A percentile compares a stretch with the other conserved stretches of the same genome.
These are phyloP conservation scores for Gallinago solitaria DNA, from an alignment of 2,797 vertebrate genomes.

Conservation along the genomic window DNA sequence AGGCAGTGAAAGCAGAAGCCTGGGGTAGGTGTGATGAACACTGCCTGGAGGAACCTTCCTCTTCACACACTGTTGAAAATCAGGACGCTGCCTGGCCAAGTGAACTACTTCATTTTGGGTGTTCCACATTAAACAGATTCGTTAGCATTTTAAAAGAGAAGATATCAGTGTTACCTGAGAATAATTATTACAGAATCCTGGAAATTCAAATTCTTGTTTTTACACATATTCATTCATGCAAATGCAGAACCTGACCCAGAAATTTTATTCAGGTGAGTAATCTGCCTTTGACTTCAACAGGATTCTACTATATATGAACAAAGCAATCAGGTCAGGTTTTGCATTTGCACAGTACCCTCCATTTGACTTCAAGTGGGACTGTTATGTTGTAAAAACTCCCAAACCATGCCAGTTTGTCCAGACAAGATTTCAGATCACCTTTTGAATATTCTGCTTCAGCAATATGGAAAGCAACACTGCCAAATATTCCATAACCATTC, in stretches of 20 bases:
- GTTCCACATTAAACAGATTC: neutral
- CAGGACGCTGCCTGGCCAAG: neutral
- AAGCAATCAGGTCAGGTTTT: neutral
- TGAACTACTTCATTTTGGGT: neutral
- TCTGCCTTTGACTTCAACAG: neutral
- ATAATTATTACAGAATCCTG: neutral
- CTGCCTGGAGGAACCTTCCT: neutral
- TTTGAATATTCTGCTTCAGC: constrained; percentile 18
- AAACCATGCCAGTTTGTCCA: constrained; percentile 21
- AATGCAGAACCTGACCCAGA: neutral
- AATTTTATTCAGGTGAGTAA: constrained; percentile 29
- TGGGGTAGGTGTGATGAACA: neutral
- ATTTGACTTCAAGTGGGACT: neutral
- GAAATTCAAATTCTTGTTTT: constrained; percentile 15
- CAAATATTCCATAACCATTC: neutral
- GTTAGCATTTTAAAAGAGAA: neutral
- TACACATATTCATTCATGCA: constrained; percentile 9
- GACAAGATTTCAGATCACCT: neutral
- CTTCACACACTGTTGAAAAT: neutral
- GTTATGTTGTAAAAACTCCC: neutral
- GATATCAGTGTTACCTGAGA: neutral
- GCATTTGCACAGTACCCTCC: neutral
- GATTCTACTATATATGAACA: neutral
- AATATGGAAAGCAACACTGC: neutral
- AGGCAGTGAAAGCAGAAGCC: neutral